A percentile compares a stretch with the other conserved stretches of the same genome.
phyloP scores from a whole-genome alignment of 2,888 invertebrate species.

The Drosophila recens region DNA sequence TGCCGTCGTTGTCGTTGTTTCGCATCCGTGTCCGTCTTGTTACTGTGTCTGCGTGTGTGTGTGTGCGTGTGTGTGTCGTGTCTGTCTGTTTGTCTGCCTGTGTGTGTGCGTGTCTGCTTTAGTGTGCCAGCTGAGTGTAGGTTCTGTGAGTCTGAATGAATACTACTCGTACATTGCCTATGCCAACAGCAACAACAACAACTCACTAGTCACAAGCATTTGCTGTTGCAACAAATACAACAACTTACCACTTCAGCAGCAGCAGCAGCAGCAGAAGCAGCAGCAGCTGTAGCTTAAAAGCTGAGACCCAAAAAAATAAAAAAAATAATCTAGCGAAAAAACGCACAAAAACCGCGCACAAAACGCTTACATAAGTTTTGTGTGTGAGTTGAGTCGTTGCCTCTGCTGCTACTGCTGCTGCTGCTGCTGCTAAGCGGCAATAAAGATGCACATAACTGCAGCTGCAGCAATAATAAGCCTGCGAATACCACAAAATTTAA shows the following conservation, averaged over 20 bases:
- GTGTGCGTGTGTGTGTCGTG: conserved; percentile 19
- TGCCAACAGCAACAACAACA: conserved; percentile 31
- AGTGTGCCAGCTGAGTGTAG: conserved; percentile 67
- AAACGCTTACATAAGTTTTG: conserved; percentile 72
- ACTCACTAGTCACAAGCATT: conserved; percentile 21
- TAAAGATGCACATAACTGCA: conserved; percentile 39
- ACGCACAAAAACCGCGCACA: conserved; percentile 66
- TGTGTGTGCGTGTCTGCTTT: conserved; percentile 42
- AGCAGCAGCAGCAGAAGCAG: neutral
- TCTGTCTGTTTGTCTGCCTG: conserved; percentile 9
- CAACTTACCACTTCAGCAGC: conserved; percentile 1
- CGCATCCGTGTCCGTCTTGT: conserved; percentile 33
- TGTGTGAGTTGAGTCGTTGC: conserved; percentile 32
- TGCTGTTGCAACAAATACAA: conserved; percentile 14
- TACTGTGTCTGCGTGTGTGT: conserved; percentile 28
- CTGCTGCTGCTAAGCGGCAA: conserved; percentile 36
- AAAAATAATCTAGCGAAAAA: conserved; percentile 27
- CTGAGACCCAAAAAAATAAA: conserved; percentile 10
- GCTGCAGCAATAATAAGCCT: conserved; percentile 31
- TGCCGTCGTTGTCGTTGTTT: conserved; percentile 44
- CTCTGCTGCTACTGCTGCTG: conserved; percentile 7
- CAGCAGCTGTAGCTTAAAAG: neutral
- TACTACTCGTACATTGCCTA: conserved; percentile 16
- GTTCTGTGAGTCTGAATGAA: conserved; percentile 46
- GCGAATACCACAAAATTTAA: conserved; percentile 21